These are phyloP conservation scores for Notiomystis cincta DNA, from an alignment of 2,113 vertebrate species.

Conservation along the genomic window DNA sequence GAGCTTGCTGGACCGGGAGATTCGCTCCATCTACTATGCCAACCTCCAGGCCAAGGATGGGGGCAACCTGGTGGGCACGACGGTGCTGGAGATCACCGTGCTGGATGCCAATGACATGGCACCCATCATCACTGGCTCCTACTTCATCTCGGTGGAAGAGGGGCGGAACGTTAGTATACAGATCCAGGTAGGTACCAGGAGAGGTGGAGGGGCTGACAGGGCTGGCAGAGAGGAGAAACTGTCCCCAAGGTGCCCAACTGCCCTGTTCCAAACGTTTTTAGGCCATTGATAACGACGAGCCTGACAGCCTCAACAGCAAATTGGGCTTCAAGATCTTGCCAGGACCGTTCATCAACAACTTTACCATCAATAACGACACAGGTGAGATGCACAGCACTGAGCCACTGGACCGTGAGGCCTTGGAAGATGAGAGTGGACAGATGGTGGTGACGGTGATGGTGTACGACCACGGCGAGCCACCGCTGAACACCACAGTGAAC, in stretches of 20 bases:
- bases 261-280: neutral
- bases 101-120: conserved; percentile 81
- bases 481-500: conserved; percentile 12
- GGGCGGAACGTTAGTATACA: conserved; percentile 26
- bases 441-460: conserved; percentile 77
- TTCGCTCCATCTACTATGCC: conserved; percentile 72
- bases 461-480: conserved; percentile 75
- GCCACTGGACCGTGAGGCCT: conserved; percentile 80
- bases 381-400: conserved; percentile 72
- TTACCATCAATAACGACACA: conserved; percentile 70
- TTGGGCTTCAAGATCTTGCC: conserved; percentile 73
- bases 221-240: neutral
- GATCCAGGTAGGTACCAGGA: conserved; percentile 69
- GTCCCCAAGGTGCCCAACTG: rapidly evolving
- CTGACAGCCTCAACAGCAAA: conserved; percentile 74
- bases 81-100: conserved; percentile 78
- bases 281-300: conserved; percentile 85
- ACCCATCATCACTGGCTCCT: conserved; percentile 73
- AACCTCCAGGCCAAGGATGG: conserved; percentile 85
- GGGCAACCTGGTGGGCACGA: conserved; percentile 51
- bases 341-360: conserved; percentile 76
- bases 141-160: conserved; percentile 79
- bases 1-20: conserved; percentile 79
- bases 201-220: neutral
- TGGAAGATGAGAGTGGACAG: conserved; percentile 71